These are phyloP conservation scores for Eupeodes corollae DNA, from an alignment of 1,140 invertebrate species.

Conservation along the genomic window DNA sequence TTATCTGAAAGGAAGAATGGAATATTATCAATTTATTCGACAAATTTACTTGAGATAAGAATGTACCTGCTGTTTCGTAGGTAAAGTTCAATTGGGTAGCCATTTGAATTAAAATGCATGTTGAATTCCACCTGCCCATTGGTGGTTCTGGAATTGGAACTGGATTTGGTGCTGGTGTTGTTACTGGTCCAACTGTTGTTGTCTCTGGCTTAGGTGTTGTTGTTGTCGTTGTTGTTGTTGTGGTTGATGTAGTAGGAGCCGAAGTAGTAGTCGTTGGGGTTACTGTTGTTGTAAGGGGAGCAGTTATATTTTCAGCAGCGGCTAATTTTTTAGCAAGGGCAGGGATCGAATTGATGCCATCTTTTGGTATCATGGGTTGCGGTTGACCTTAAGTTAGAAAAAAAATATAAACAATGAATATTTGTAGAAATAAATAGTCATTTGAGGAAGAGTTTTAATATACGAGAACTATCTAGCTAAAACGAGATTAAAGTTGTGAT, in stretches of 20 bases:
- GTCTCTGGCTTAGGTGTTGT: slow-evolving; percentile 8
- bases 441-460: too few relatives aligned
- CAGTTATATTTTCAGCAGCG: slow-evolving; percentile 13
- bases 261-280: slow-evolving; percentile 10
- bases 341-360: too few relatives aligned
- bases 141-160: slow-evolving; percentile 38
- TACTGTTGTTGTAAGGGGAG: slow-evolving; percentile 9
- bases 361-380: too few relatives aligned
- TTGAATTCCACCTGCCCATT: slow-evolving; percentile 43
- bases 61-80: slow-evolving; percentile 37
- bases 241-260: slow-evolving; percentile 18
- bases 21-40: not conserved
- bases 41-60: not conserved
- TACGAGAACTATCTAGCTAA: too few relatives aligned
- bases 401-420: too few relatives aligned
- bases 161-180: slow-evolving; percentile 21
- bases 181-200: slow-evolving; percentile 16
- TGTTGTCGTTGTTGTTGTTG: slow-evolving; percentile 13
- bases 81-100: slow-evolving; percentile 49
- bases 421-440: too few relatives aligned
- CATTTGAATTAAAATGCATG: slow-evolving; percentile 51
- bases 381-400: too few relatives aligned
- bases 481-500: too few relatives aligned
- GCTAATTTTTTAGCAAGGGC: too few relatives aligned
- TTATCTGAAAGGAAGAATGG: slow-evolving; percentile 12